Evolutionary conservation across 2,797 vertebrate species (phyloP), one percentile per base, ranked within the genome.

Genomic region (Sphaeramia orbicularis): DNA sequence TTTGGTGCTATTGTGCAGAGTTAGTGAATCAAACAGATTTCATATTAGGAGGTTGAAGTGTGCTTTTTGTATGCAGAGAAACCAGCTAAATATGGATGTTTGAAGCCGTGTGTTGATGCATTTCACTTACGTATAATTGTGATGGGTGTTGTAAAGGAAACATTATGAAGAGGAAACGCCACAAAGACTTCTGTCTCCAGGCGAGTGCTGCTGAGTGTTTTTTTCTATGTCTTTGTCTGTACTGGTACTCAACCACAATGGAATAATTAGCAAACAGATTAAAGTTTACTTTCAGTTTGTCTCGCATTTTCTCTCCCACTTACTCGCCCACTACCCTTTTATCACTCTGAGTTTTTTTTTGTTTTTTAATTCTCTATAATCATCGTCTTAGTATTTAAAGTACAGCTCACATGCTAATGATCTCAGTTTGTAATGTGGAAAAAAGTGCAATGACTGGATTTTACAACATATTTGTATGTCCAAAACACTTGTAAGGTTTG

Each of bases 221-320:
- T 32, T 24, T 37, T 65, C 10, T n/a, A 5, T 49, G 42, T 65
- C 44, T 42, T 47, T 53, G 10, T 54, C n/a, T 48, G 13, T 58
- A 51, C 6, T 16, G 35, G 18, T 59, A 2, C 0, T 5, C 4
- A 54, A 49, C 27, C 57, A 71, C 40, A 35, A 24, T 19, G 15
- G 45, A 57, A 16, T 40, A 35, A 8, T 36, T 35, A 10, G 21
- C 12, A 66, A 60, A 48, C 16, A 27, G 15, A 50, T 36, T 13
- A 30, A 3, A 59, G 21, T 3, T 24, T 51, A 10, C 30, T 10
- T 45, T 6, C 7, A 21, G 10, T 12, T 36, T 51, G 18, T 24
- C 15, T 11, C 11, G 7, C 15, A 40, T 10, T 16, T 19, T 30
- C 10, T 9, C 15, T 47, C 7, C 30, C 30, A 32, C 30, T 32